Conservation (phyloP, 2,888 invertebrate species). For the Drosophila setosimentum region DNA sequence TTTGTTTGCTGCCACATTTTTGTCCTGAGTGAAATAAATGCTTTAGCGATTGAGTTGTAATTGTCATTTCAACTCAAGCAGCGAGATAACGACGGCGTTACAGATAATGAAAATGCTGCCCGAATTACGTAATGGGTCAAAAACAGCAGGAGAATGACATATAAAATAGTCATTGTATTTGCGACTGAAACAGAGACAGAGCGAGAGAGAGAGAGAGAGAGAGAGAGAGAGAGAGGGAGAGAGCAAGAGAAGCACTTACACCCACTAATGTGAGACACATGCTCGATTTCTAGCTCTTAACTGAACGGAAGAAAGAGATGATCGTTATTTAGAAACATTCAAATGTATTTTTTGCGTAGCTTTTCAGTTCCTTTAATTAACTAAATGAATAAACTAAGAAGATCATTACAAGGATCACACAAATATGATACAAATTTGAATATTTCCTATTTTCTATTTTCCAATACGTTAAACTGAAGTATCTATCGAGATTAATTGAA, state of each 20-base stretch:
- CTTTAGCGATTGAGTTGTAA: constrained; percentile 72
- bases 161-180: not conserved
- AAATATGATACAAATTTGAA: too few relatives aligned
- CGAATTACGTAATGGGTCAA: constrained; percentile 45
- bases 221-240: not conserved
- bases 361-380: not conserved
- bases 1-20: not conserved
- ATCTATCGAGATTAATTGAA: too few relatives aligned
- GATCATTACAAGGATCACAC: not conserved
- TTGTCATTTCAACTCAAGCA: constrained; percentile 47
- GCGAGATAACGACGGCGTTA: constrained; percentile 35
- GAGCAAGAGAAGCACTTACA: not conserved
- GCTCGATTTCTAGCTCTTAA: not conserved
- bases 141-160: not conserved
- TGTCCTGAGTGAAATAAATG: constrained; percentile 45
- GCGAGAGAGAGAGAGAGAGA: not conserved
- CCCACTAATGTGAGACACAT: not conserved
- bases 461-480: too few relatives aligned
- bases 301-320: not conserved
- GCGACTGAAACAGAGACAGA: not conserved
- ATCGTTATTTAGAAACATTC: not conserved
- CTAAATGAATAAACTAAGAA: not conserved
- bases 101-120: constrained; percentile 41
- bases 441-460: too few relatives aligned
- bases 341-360: not conserved